A percentile compares a stretch with the other conserved stretches of the same genome.
Conservation (phyloP, 2,113 vertebrate genomes). For the Gadus chalcogrammus region DNA sequence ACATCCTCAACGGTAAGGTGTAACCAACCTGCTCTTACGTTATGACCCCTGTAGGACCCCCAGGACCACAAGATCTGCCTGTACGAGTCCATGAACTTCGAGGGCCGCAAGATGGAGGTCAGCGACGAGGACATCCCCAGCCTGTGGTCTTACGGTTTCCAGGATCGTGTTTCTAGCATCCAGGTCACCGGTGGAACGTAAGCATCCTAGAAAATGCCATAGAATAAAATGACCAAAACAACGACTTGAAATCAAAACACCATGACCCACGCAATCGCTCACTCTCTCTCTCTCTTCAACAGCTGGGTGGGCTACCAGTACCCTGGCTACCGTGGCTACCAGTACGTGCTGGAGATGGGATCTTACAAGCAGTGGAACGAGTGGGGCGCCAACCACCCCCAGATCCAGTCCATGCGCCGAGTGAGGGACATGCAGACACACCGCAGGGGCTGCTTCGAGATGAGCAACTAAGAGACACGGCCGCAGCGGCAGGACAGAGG, state of each 20-base stretch:
- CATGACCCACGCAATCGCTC: neutral
- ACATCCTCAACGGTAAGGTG: too few relatives aligned
- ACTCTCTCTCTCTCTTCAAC: neutral
- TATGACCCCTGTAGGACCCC: constrained; percentile 62
- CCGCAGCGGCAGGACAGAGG: constrained; percentile 30
- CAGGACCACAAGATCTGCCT: constrained; percentile 82
- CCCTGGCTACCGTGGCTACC: constrained; percentile 80
- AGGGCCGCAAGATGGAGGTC: constrained; percentile 83
- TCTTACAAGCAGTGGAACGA: constrained; percentile 81
- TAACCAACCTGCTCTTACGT: neutral
- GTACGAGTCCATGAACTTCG: constrained; percentile 74
- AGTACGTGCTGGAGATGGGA: constrained; percentile 77
- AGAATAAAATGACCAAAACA: too few relatives aligned
- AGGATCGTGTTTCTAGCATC: constrained; percentile 77
- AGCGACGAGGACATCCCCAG: constrained; percentile 82
- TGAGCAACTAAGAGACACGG: constrained; percentile 53
- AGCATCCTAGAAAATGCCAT: constrained; percentile 31
- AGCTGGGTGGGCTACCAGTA: constrained; percentile 85
- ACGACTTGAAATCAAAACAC: neutral
- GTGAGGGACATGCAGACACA: constrained; percentile 82
- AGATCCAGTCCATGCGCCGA: constrained; percentile 81
- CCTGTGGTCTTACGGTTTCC: constrained; percentile 81
- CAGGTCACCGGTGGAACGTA: constrained; percentile 81
- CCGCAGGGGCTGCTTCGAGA: constrained; percentile 76
- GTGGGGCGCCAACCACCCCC: constrained; percentile 78